A percentile compares a stretch with the other conserved stretches of the same genome.
These are phyloP conservation scores for Lepas anatifera DNA, from an alignment of 2,888 invertebrate genomes.

Conservation along the genomic window DNA sequence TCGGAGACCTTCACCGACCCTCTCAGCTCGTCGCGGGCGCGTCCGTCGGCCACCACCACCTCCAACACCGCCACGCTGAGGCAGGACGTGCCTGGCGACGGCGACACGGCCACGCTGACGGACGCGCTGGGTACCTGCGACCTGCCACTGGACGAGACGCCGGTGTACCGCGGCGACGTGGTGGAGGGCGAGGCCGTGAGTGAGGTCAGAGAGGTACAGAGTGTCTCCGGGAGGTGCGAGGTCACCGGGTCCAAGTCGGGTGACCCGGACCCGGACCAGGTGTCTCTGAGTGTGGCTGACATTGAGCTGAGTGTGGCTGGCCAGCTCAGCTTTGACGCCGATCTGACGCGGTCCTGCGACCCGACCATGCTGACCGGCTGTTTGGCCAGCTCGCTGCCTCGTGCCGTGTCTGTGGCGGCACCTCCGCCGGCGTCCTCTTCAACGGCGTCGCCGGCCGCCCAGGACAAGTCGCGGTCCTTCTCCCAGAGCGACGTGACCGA, in stretches of 20 bases:
- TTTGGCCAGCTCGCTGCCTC: background rate
- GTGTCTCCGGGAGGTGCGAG: no score
- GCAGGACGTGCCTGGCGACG: background rate
- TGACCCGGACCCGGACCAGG: background rate
- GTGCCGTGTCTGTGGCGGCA: background rate
- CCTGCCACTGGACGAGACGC: background rate
- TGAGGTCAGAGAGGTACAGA: no score
- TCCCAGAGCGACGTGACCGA: background rate
- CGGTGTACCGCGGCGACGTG: background rate
- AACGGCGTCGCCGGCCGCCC: background rate
- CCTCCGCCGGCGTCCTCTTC: background rate
- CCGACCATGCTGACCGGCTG: background rate
- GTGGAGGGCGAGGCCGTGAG: no score
- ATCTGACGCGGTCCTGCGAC: background rate
- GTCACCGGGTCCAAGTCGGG: no score
- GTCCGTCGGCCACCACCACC: background rate
- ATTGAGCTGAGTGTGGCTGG: background rate
- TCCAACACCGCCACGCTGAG: background rate
- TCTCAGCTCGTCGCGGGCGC: background rate
- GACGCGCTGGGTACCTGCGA: background rate
- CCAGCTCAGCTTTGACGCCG: background rate
- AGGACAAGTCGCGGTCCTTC: background rate
- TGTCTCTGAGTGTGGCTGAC: no score
- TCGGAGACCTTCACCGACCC: slow-evolving; percentile 1
- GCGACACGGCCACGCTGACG: slow-evolving; percentile 8